phyloP scores from a whole-genome alignment of 2,113 vertebrate genomes.

The Sturnira hondurensis region DNA sequence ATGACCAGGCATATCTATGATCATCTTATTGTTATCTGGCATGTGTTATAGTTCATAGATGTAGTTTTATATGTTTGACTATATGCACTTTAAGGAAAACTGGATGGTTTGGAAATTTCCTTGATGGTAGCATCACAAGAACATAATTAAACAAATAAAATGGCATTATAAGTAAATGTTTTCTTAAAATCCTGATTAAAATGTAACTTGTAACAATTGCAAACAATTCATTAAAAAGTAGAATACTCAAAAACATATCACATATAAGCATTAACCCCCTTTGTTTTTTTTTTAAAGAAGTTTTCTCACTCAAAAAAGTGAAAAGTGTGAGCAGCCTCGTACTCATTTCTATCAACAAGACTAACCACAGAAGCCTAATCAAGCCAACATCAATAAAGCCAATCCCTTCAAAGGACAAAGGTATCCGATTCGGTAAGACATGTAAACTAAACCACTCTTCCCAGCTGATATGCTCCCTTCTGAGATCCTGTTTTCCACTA shows the following conservation, averaged over 20 bases:
- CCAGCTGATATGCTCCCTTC: not conserved
- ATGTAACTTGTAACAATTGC: not conserved
- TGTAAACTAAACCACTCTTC: not conserved
- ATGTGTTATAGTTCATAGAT: not conserved
- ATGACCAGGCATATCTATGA: not conserved
- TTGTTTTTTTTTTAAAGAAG: not conserved
- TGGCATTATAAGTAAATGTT: not conserved
- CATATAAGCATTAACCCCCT: not conserved
- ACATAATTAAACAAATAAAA: not conserved
- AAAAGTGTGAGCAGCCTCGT: not conserved
- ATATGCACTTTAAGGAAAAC: not conserved
- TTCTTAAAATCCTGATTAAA: not conserved
- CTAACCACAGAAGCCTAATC: not conserved
- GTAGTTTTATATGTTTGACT: not conserved
- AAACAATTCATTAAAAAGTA: not conserved
- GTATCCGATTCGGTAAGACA: slow-evolving; percentile 29
- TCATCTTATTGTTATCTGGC: not conserved
- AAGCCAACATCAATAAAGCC: slow-evolving; percentile 58
- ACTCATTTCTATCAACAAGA: slow-evolving; percentile 28
- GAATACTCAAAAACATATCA: not conserved
- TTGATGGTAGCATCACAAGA: not conserved
- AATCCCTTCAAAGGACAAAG: slow-evolving; percentile 46
- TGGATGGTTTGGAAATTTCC: not conserved
- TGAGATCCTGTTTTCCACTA: not conserved
- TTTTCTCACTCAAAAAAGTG: not conserved